Evolutionary conservation across 2,888 invertebrate species (phyloP).

Genomic region (Chouioia cunea): DNA sequence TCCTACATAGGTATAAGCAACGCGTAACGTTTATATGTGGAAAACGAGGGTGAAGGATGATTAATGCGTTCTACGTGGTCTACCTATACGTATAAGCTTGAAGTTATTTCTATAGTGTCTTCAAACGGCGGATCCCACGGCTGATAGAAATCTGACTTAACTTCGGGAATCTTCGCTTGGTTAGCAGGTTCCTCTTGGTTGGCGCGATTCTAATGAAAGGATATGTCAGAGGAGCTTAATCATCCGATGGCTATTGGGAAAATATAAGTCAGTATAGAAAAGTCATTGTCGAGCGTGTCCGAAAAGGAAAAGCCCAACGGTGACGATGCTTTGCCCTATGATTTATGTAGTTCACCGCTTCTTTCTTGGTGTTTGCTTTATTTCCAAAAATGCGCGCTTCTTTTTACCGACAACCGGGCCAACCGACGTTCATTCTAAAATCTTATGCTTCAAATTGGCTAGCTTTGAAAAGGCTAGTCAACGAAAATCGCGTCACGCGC

Average conservation of each 20-base stretch:
- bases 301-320: background rate
- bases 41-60: conserved; percentile 3
- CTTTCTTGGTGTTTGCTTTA: no score
- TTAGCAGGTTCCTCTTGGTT: conserved; percentile 4
- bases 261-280: conserved; percentile 16
- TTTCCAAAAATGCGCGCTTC: no score
- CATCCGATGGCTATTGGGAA: background rate
- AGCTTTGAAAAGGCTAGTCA: no score
- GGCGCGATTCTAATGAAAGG: background rate
- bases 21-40: background rate
- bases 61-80: conserved; percentile 9
- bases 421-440: no score
- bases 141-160: conserved; percentile 21
- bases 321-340: no score
- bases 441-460: no score
- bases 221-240: background rate
- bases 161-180: conserved; percentile 5
- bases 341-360: no score
- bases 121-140: conserved; percentile 21
- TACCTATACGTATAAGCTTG: conserved; percentile 22
- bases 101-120: conserved; percentile 5
- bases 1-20: background rate
- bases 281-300: conserved; percentile 7
- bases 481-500: no score
- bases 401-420: no score